Conservation (phyloP, 2,888 invertebrate genomes). For the Neocrepidodera transversa region DNA sequence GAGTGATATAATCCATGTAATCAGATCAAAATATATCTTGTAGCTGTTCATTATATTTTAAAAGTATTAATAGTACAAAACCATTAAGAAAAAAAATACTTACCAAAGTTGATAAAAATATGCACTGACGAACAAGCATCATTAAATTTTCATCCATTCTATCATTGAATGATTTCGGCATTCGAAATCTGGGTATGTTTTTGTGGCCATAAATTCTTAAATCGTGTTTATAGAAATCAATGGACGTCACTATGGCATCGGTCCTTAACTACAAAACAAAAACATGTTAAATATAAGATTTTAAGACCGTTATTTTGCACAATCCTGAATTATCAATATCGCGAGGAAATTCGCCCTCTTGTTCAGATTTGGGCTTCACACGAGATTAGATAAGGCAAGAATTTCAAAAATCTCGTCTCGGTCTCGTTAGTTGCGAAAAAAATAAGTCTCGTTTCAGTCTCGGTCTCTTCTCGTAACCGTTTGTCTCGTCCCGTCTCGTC, state of each 20-base stretch:
- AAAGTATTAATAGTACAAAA: too few species aligned
- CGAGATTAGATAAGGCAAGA: too few species aligned
- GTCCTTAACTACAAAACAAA: constrained; percentile 61
- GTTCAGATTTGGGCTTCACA: too few species aligned
- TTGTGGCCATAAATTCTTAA: constrained; percentile 73
- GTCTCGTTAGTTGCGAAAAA: too few species aligned
- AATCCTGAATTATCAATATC: constrained; percentile 14
- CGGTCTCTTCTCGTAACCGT: too few species aligned
- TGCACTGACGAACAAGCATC: constrained; percentile 71
- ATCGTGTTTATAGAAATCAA: constrained; percentile 69
- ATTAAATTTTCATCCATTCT: constrained; percentile 74
- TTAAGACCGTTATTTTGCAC: constrained; percentile 1
- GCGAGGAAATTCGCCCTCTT: too few species aligned
- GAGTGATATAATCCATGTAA: too few species aligned
- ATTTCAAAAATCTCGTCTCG: too few species aligned
- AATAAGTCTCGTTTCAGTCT: too few species aligned
- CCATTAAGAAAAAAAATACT: constrained; percentile 46
- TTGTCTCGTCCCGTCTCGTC: too few species aligned
- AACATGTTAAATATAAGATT: constrained; percentile 2
- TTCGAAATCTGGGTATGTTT: constrained; percentile 70
- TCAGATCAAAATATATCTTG: too few species aligned
- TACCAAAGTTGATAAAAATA: constrained; percentile 73
- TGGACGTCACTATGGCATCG: constrained; percentile 63
- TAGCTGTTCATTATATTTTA: too few species aligned
- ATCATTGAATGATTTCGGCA: constrained; percentile 72